Evolutionary conservation across 2,888 invertebrate species (phyloP), one percentile per base, ranked within the genome.

Genomic region (Hoplodrina ambigua): DNA sequence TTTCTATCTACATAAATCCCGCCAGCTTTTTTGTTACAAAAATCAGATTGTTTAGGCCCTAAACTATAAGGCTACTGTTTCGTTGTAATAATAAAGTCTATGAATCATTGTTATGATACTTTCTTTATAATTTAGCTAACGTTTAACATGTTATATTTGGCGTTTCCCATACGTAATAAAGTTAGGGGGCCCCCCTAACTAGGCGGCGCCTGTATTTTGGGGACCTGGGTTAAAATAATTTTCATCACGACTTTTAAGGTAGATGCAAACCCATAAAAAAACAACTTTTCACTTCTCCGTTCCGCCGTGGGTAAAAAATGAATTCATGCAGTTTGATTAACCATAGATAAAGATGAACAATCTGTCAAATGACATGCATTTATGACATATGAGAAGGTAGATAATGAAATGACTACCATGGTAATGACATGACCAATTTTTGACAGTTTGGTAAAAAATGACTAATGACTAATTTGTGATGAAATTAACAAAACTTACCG

Each of bases 401-500:
- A 52, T 65, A 65, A 80, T 78, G 78, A 61, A 13, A 63, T 78
- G 59, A 17, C 10, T 20, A 72, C 65, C 62, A 52, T 53, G 72
- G 30, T 13, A 78, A 62, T 71, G 53, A 61, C 13, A 50, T 52
- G 78, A 58, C 44, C 15, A 5, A 79, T 74, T 17, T 41, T 68
- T 63, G 61, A 50, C 64, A 54, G 65, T 50, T 56, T 17, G 46
- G n/a, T 67, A 25, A 25, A 53, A 25, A 25, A 53, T 72, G 62
- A 17, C n/a, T 55, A 20, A 81, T 62, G 72, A 50, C 44, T 30
- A 55, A 50, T 58, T 4, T 41, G 20, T 52, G 58, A n/a, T 66
- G 41, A 37, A 44, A 33, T 37, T 66, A 15, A 19, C 65, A 67
- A 20, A 59, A 85, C 84, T 86, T 81, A 85, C 90, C 89, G 63